Evolutionary conservation across 2,888 invertebrate genomes (phyloP).

Genomic region (Tachina lurida): DNA sequence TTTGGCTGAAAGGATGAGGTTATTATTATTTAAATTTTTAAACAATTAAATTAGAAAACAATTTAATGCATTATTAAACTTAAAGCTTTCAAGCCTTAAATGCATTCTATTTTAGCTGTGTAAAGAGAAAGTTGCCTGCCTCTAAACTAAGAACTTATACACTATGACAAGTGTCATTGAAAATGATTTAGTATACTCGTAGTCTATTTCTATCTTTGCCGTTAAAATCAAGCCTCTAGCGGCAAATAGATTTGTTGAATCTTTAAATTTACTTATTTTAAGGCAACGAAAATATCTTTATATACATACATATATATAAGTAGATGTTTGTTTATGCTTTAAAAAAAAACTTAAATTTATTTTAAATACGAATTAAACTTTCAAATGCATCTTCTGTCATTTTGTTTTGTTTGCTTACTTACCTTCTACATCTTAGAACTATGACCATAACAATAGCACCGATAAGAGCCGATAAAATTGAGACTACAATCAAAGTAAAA

Average conservation of each 20-base stretch:
- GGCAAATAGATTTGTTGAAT: neutral
- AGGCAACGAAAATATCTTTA: constrained; percentile 3
- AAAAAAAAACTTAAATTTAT: neutral
- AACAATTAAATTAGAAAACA: constrained; percentile 31
- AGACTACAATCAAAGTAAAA: constrained; percentile 88
- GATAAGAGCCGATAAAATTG: constrained; percentile 88
- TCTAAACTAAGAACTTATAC: neutral
- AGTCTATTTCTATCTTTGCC: neutral
- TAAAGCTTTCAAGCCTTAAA: neutral
- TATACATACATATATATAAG: too few relatives aligned
- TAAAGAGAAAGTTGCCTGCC: neutral
- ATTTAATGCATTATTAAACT: constrained; percentile 26
- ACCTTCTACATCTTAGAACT: constrained; percentile 86
- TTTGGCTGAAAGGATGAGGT: constrained; percentile 3
- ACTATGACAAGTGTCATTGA: neutral
- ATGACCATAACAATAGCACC: constrained; percentile 90
- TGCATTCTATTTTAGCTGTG: neutral
- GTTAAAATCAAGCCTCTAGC: neutral
- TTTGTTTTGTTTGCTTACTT: constrained; percentile 77
- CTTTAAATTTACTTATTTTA: neutral
- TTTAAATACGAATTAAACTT: neutral
- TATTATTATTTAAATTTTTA: constrained; percentile 44
- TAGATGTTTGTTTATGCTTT: neutral
- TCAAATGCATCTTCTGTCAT: neutral
- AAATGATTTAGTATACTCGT: neutral